Base-by-base conservation (phyloP, 35 echinoderm and acorn worm species). In the Diadema setosum region DNA sequence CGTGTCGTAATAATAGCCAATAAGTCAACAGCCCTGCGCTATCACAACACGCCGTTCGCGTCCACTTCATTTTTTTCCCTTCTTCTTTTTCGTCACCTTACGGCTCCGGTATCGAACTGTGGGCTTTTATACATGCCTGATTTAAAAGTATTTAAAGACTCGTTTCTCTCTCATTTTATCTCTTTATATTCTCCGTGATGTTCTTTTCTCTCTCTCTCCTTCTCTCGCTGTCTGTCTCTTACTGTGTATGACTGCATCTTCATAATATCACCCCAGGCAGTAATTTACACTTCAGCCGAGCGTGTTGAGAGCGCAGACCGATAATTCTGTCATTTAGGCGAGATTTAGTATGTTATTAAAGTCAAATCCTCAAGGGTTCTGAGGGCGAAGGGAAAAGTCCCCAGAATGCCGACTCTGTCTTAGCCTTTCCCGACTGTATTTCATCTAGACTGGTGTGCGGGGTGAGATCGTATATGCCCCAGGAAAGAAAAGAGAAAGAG, bases 141-240 rank as follows among this genome's bases (percentile, higher is more conserved):
- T 78, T 44, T 78, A 39, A 44, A 78, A 78, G 73, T 78, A 44
- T 78, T 78, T 78, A 78, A 78, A 78, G 73, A 78, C 73, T 78
- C 73, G 34, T 78, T 78, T 36, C 44, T 78, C 24, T 78, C 33
- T 78, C 73, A 7, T 21, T 78, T 78, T 78, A 5, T 34, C 63
- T 34, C 63, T 34, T 67, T 34, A 34, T 34, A 15, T 26, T 67
- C 63, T 67, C 63, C 27, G 2, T 67, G 9, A 8, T n/a, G 37
- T 67, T 34, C 63, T 33, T 67, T 34, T 67, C 63, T 34, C 26
- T 2, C 63, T 31, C 63, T 32, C 16, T 67, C 5, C 1, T 34
- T 31, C 63, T 32, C 16, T 67, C 5, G 3, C 63, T 18, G 25
- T 34, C 12, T 67, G 27, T 67, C 63, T 29, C 63, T 7, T 15